Conservation (phyloP, 2,113 vertebrate genomes). For the Anoura caudifer region DNA sequence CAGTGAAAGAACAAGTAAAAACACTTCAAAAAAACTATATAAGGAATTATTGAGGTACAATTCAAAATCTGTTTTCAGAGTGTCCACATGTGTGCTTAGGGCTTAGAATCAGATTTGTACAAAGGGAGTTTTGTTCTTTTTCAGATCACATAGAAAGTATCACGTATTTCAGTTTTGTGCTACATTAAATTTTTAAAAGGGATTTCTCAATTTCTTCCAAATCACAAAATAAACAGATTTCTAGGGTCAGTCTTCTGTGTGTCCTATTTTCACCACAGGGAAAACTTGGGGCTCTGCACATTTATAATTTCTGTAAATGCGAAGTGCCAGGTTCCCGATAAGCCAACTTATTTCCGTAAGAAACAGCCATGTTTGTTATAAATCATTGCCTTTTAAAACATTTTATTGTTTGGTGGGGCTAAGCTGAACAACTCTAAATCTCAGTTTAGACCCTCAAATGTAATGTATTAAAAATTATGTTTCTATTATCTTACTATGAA, state of each 20-base stretch:
- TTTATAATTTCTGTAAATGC: neutral
- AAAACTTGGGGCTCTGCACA: neutral
- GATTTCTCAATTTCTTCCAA: neutral
- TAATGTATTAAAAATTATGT: neutral
- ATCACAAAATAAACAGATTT: slow-evolving; percentile 3
- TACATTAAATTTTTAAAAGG: neutral
- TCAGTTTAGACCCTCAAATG: neutral
- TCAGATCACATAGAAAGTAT: neutral
- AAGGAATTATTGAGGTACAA: slow-evolving; percentile 35
- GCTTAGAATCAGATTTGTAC: slow-evolving; percentile 31
- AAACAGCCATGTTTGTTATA: neutral
- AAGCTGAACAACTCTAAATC: neutral
- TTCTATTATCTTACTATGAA: neutral
- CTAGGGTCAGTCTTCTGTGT: neutral
- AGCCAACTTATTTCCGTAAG: neutral
- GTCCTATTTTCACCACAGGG: neutral
- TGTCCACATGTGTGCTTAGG: neutral
- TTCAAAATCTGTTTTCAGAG: slow-evolving; percentile 49
- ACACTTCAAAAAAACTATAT: slow-evolving; percentile 30
- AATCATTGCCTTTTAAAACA: slow-evolving; percentile 40
- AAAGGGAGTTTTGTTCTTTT: slow-evolving; percentile 36
- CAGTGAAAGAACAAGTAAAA: slow-evolving; percentile 40
- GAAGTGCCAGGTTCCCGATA: neutral
- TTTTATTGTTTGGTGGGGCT: neutral
- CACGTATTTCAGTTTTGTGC: neutral